Evolutionary conservation across 1,140 invertebrate genomes (phyloP).

Genomic region (Drosophila obscura): DNA sequence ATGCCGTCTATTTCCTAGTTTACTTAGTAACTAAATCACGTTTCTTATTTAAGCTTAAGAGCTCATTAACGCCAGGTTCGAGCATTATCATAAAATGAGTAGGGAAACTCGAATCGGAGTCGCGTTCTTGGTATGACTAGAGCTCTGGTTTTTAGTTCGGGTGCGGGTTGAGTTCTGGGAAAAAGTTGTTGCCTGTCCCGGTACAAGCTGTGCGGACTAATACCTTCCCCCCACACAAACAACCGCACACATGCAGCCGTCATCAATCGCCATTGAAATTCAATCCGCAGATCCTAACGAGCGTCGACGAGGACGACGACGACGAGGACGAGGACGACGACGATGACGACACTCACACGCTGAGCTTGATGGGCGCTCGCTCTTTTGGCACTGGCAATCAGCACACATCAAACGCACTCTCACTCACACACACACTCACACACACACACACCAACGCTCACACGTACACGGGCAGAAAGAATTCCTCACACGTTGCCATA

Average conservation of each 20-base stretch:
- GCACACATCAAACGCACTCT: constrained; percentile 71
- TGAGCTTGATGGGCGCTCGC: constrained; percentile 60
- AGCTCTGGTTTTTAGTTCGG: too few species aligned
- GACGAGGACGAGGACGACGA: too few species aligned
- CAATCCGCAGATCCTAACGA: constrained; percentile 77
- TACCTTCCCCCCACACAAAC: constrained; percentile 15
- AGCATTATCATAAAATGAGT: constrained; percentile 80
- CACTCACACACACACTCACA: constrained; percentile 5
- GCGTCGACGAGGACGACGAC: constrained; percentile 18
- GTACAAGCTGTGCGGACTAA: constrained; percentile 40
- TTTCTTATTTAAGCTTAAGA: constrained; percentile 83
- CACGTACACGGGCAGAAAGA: constrained; percentile 1
- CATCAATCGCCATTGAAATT: constrained; percentile 83
- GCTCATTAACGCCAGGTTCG: constrained; percentile 80
- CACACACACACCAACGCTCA: constrained; percentile 1
- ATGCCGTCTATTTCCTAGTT: constrained; percentile 66
- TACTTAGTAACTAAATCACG: constrained; percentile 82
- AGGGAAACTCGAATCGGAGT: constrained; percentile 41
- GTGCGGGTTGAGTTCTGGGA: constrained; percentile 22
- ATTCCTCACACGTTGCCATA: constrained; percentile 76
- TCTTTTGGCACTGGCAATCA: constrained; percentile 71
- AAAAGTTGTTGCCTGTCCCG: constrained; percentile 46
- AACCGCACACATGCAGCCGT: constrained; percentile 31
- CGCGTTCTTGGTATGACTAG: constrained; percentile 37
- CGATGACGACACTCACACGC: constrained; percentile 52